Conservation (phyloP, 2,888 invertebrate species). For the Isoperla grammatica region DNA sequence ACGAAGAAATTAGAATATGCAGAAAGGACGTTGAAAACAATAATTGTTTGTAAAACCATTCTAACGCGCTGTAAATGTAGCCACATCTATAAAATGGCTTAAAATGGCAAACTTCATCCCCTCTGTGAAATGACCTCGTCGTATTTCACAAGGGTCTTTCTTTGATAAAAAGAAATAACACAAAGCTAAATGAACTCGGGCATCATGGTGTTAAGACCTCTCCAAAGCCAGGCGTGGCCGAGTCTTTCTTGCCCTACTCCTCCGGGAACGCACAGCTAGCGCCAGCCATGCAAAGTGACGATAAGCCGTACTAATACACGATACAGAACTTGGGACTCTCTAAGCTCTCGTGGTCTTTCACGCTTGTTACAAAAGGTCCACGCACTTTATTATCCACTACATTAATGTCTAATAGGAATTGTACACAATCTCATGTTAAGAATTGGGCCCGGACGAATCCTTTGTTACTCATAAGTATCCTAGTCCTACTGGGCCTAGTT, state of each 20-base stretch:
- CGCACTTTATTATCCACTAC: too few relatives aligned
- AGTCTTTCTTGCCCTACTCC: conserved; percentile 13
- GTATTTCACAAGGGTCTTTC: conserved; percentile 13
- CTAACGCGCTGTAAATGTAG: conserved; percentile 1
- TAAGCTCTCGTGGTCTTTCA: conserved; percentile 1
- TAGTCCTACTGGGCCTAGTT: too few relatives aligned
- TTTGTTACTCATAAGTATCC: too few relatives aligned
- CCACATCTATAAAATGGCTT: conserved; percentile 10
- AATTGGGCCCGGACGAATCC: too few relatives aligned
- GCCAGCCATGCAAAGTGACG: neutral
- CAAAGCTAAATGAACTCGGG: conserved; percentile 12
- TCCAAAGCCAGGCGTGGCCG: neutral
- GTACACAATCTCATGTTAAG: too few relatives aligned
- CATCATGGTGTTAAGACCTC: conserved; percentile 8
- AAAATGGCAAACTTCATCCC: neutral
- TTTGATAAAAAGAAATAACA: conserved; percentile 18
- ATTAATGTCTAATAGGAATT: too few relatives aligned
- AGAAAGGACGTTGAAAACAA: conserved; percentile 14
- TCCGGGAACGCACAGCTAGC: neutral
- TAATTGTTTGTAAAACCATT: conserved; percentile 17
- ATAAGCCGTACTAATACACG: conserved; percentile 13
- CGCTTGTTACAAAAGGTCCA: neutral
- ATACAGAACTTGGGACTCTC: neutral
- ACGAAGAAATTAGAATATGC: conserved; percentile 13
- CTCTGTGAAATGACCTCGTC: conserved; percentile 8